These are phyloP conservation scores for Gryllus bimaculatus DNA, from an alignment of 1,140 invertebrate genomes.

Conservation along the genomic window DNA sequence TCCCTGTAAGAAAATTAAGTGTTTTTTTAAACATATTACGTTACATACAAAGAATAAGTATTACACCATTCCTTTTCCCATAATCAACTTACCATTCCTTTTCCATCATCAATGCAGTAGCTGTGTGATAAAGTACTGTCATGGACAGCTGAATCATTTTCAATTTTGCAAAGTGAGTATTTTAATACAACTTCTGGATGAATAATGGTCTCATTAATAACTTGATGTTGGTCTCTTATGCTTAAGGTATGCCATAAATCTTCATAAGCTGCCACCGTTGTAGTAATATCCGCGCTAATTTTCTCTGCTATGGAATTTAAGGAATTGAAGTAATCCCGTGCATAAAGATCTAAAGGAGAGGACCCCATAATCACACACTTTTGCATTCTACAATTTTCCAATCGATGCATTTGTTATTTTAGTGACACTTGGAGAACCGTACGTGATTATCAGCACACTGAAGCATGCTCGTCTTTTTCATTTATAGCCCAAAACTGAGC, in stretches of 20 bases:
- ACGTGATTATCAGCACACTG: too few relatives aligned
- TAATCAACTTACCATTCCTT: background rate
- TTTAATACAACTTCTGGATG: conserved; percentile 59
- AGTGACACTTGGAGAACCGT: too few relatives aligned
- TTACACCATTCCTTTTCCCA: background rate
- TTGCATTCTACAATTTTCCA: too few relatives aligned
- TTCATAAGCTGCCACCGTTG: conserved; percentile 57
- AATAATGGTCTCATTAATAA: conserved; percentile 65
- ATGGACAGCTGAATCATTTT: conserved; percentile 2
- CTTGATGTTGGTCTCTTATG: conserved; percentile 56
- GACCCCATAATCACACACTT: conserved; percentile 6
- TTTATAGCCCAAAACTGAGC: too few relatives aligned
- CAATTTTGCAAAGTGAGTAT: conserved; percentile 42
- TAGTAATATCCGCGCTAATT: conserved; percentile 55
- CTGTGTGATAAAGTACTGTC: background rate
- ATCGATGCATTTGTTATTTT: too few relatives aligned
- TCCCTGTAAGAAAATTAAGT: background rate
- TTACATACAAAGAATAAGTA: background rate
- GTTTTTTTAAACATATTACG: background rate
- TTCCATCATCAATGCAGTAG: background rate
- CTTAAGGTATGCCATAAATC: conserved; percentile 56
- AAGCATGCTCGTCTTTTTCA: too few relatives aligned
- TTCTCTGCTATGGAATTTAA: conserved; percentile 57
- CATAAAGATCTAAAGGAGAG: conserved; percentile 25
- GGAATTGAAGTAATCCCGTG: conserved; percentile 59